A percentile compares a stretch with the other conserved stretches of the same genome.
These are phyloP conservation scores for Apodemus agrarius DNA, from an alignment of 2,797 vertebrate genomes.

Conservation along the genomic window DNA sequence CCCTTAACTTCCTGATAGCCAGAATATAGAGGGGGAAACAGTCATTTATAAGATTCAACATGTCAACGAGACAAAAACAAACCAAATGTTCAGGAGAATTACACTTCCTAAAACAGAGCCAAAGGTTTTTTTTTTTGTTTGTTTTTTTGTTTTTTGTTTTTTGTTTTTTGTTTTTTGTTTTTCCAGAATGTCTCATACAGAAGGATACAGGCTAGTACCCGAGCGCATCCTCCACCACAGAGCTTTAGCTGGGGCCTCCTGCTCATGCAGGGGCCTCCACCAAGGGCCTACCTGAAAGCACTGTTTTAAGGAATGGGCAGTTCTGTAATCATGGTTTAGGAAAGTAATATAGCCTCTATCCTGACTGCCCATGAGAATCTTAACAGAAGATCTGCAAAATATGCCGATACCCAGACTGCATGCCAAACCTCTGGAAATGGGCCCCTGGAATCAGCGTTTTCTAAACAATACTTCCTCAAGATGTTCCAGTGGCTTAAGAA, in stretches of 20 bases:
- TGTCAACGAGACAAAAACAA: conserved; percentile 64
- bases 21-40: conserved; percentile 41
- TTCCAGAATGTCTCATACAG: neutral
- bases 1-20: neutral
- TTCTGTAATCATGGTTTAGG: neutral
- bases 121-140: neutral
- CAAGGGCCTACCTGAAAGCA: neutral
- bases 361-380: neutral
- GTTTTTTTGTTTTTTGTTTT: neutral
- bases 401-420: neutral
- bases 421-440: neutral
- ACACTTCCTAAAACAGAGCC: conserved; percentile 35
- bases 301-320: neutral
- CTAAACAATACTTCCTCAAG: neutral
- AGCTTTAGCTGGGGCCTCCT: neutral
- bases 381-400: neutral
- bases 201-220: neutral
- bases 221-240: too few species aligned
- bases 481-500: neutral
- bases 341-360: neutral
- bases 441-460: neutral
- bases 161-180: neutral
- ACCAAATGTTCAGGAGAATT: conserved; percentile 51
- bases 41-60: conserved; percentile 56
- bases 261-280: neutral